Base-by-base conservation (phyloP, 2,888 invertebrate species). In the Stegana nigrithorax region DNA sequence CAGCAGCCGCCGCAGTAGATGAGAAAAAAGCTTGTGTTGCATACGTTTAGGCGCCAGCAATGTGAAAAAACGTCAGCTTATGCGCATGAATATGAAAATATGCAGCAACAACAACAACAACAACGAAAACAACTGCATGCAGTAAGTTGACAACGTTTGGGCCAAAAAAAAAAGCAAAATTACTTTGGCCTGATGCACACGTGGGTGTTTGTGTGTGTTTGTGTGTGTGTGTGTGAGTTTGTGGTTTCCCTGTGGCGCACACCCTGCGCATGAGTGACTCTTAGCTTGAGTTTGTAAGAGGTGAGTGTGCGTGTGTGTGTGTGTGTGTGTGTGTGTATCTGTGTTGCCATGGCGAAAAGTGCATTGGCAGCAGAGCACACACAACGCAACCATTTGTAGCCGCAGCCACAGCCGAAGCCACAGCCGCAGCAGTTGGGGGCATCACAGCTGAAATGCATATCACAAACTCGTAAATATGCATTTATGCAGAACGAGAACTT, bases 261-360 rank as follows among this genome's bases (percentile, higher is more conserved):
- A n/a, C n/a, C n/a, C n/a, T n/a, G n/a, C n/a, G n/a, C n/a, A n/a
- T n/a, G n/a, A n/a, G n/a, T n/a, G n/a, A n/a, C n/a, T n/a, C n/a
- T n/a, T n/a, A n/a, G n/a, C n/a, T n/a, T n/a, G n/a, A n/a, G n/a
- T n/a, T n/a, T n/a, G n/a, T n/a, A n/a, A n/a, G n/a, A n/a, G n/a
- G n/a, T n/a, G n/a, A n/a, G n/a, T n/a, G n/a, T n/a, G n/a, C n/a
- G n/a, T n/a, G n/a, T n/a, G n/a, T n/a, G n/a, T n/a, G n/a, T n/a
- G n/a, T n/a, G n/a, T n/a, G 26, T 36, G 50, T 1, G 26, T 25
- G 10, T 27, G n/a, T 25, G 14, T 26, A 25, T 25, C 12, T 25
- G 23, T 50, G 21, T 4, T 55, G 10, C 23, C 42, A 26, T 75
- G n/a, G n/a, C n/a, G n/a, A n/a, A n/a, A n/a, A n/a, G n/a, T n/a